Base-by-base conservation (phyloP, 37 sponge, comb jelly and placozoan species). In the Ephydatia muelleri region DNA sequence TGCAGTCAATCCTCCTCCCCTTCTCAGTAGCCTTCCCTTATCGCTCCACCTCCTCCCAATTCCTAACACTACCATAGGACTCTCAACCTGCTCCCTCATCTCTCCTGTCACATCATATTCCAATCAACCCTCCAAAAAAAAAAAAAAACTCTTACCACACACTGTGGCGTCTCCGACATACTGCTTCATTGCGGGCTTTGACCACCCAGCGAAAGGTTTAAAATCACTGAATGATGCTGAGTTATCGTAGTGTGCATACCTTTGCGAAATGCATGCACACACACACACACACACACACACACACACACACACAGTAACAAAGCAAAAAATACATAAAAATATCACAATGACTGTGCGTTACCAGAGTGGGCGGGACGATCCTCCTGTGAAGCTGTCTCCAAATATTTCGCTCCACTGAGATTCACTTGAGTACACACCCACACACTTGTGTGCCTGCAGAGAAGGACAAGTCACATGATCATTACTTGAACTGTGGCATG, bases 161-260 rank as follows among this genome's bases (percentile, higher is more conserved):
- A 84, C 82, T 70, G 65, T 49, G 6, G 30, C 39, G 49, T 88
- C 85, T 30, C 87, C 92, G 6, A 30, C 77, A 79, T 91, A 95
- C 82, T 95, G 95, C 76, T 95, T 95, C 0, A 95, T 88, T 43
- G 89, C 73, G 3, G 95, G 95, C 29, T 30, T 68, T 26, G 19
- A 33, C 95, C 95, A 95, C 2, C 95, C 95, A 27, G 92, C 95
- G 86, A 95, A 95, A 40, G 92, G 65, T 8, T 2, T 2, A 68
- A 95, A 95, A 76, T 95, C 95, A 66, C 83, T 84, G 72, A 95
- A 95, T 0, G 92, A 92, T 3, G 92, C 87, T 79, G 86, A 85
- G 75, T 69, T 48, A 64, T 95, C 95, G 81, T 95, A 95, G 81
- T 91, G 90, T 32, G 92, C 80, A 72, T 95, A 95, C 95, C 95